Percentiles rank a stretch among this genome's conserved stretches.
Evolutionary conservation across 2,113 vertebrate species (phyloP).

Genomic region (Archilochus colubris): DNA sequence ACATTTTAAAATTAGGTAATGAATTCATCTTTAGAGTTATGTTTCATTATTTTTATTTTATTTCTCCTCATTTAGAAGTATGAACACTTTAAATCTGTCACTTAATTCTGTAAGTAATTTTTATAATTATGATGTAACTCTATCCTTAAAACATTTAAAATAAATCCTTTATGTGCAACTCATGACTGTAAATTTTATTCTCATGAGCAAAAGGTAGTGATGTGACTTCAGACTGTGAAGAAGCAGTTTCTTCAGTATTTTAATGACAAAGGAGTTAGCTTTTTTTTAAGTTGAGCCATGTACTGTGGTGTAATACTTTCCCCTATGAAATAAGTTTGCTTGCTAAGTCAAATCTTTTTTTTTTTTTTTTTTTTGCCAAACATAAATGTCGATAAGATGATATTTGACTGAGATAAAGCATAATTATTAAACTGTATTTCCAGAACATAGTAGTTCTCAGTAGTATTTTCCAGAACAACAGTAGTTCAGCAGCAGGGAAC

Average conservation of each 20-base stretch:
- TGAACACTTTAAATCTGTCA: conserved; percentile 85
- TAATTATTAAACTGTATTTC: not conserved
- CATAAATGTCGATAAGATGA: conserved; percentile 1
- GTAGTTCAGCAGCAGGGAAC: not conserved
- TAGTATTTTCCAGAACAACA: not conserved
- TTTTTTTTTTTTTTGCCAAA: not conserved
- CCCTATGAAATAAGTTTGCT: conserved; percentile 1
- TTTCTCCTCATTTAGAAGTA: conserved; percentile 85
- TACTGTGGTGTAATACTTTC: conserved; percentile 19
- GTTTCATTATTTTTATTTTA: conserved; percentile 78
- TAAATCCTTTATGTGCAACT: conserved; percentile 87
- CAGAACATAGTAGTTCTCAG: not conserved
- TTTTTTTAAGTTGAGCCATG: not conserved
- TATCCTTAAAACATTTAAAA: conserved; percentile 89
- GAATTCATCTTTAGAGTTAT: conserved; percentile 81
- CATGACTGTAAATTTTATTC: conserved; percentile 75
- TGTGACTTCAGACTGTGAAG: conserved; percentile 51
- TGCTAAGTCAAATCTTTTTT: not conserved
- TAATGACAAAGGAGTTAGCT: not conserved
- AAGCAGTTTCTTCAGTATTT: conserved; percentile 39
- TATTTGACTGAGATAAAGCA: conserved; percentile 6
- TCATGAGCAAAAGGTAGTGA: conserved; percentile 68
- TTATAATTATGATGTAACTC: conserved; percentile 90
- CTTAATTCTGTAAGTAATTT: conserved; percentile 89
- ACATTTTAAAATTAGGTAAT: conserved; percentile 81